These are phyloP conservation scores for Gastrophryne carolinensis DNA, from an alignment of 2,797 vertebrate species.

Conservation along the genomic window DNA sequence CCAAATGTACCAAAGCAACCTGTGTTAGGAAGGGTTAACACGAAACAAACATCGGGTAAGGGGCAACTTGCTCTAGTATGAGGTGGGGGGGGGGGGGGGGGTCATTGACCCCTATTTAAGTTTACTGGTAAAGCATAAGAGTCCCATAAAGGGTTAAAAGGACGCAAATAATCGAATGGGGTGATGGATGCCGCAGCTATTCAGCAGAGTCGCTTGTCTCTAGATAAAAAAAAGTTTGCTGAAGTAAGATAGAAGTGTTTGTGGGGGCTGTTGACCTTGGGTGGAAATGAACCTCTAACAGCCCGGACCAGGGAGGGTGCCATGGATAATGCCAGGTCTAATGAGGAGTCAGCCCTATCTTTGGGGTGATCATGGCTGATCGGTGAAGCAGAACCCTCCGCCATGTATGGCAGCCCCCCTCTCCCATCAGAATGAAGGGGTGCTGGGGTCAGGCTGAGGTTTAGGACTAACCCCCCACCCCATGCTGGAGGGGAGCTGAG, in stretches of 20 bases:
- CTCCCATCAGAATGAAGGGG: slow-evolving; percentile 3
- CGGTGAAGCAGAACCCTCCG: slow-evolving; percentile 51
- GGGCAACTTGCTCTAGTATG: too few species aligned
- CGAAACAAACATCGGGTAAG: too few species aligned
- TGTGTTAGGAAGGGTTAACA: too few species aligned
- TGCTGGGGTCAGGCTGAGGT: slow-evolving; percentile 53
- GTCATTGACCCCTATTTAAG: too few species aligned
- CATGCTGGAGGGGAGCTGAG: too few species aligned
- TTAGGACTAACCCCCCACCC: not conserved
- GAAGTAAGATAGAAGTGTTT: slow-evolving; percentile 58
- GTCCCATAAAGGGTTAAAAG: too few species aligned
- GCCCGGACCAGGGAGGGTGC: too few species aligned
- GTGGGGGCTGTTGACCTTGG: slow-evolving; percentile 2
- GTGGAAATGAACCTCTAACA: slow-evolving; percentile 41
- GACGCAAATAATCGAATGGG: not conserved
- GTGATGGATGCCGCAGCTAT: slow-evolving; percentile 59
- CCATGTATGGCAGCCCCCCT: not conserved
- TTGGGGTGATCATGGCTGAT: slow-evolving; percentile 18
- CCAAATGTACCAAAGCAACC: too few species aligned
- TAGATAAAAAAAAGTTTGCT: slow-evolving; percentile 63
- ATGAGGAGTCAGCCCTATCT: too few species aligned
- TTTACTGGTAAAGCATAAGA: too few species aligned
- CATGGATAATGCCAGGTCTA: not conserved
- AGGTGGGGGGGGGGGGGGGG: too few species aligned
- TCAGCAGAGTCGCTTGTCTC: slow-evolving; percentile 54